Base-by-base conservation (phyloP, 2,888 invertebrate species). In the Magallana nippona region DNA sequence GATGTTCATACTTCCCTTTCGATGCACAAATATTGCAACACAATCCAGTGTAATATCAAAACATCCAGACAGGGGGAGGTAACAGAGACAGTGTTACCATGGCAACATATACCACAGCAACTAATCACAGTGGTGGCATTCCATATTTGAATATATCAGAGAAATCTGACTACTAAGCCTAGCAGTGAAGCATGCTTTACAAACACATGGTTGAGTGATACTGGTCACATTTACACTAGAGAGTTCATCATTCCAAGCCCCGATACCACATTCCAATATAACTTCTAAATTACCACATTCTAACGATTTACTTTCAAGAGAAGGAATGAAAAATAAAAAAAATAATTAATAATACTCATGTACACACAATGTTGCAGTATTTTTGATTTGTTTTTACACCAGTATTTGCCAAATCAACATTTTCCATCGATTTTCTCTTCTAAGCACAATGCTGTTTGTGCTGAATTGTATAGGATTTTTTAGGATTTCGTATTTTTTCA, bases 121-220 rank as follows among this genome's bases (percentile, higher is more conserved):
- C 27, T 32, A 71, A 71, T 71, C 71, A 79, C 79, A 79, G 79
- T 79, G 79, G 79, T 79, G 56, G 79, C 79, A 79, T 79, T 79
- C 79, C 27, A 79, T 79, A 79, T 79, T 79, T 79, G 79, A 22
- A 71, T 79, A 56, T 57, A 79, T 57, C 57, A 79, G 79, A 79
- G 79, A 79, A 79, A 79, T 22, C 79, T 79, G 79, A 79, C 79
- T 79, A 79, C 79, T 79, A 79, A 79, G 79, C 79, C 56, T 57
- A 79, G 79, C 57, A 57, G 79, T 79, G 79, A 79, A 79, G 71
- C 79, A 79, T 79, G 79, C 79, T 71, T 71, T 71, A 71, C 71
- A 71, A 8, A 60, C 17, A 60, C 60, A 60, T 60, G 60, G 22
- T 13, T 32, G 71, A 71, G 71, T 71, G 71, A 71, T 27, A 11